Base-by-base conservation (phyloP, 2,113 vertebrate genomes). In the Pluvialis apricaria region DNA sequence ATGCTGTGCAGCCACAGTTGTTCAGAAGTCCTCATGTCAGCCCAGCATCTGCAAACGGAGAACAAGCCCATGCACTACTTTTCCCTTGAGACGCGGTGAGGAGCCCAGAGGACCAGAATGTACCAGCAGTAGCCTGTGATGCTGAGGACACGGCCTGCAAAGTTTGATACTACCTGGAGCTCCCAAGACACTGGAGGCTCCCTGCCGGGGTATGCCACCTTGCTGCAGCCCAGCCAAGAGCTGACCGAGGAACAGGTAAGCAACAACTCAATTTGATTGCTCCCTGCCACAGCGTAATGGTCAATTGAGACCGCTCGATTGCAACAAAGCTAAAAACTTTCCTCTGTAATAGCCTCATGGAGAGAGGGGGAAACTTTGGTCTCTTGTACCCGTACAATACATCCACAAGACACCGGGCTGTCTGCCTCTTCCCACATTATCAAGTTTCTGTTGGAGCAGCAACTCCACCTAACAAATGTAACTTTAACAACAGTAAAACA, bases 401-500 rank as follows among this genome's bases (percentile, higher is more conserved):
- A 57, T 7, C 40, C 24, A 66, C 34, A 5, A 70, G 70, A 62
- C 64, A 34, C 60, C 0, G 16, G 82, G 79, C 77, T 47, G 62
- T 19, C 51, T 78, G 66, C 1, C 3, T 88, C 73, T 88, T 92
- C 84, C 68, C 82, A 44, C 92, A 73, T 80, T 38, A 90, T 95
- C 92, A 96, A 98, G 94, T 97, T 95, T 97, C 78, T 92, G 82
- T 94, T 97, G 97, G 97, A 98, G 96, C 97, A 97, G 96, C 96
- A 96, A 97, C 97, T 98, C 93, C 87, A 97, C 98, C 98, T 98
- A 98, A 98, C 97, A 98, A 98, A 98, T 98, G 98, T 92, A 98
- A 98, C 98, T 98, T 98, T 98, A 97, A 98, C 97, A 98, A 98
- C 98, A 98, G 94, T 98, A 97, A 98, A 98, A 97, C 98, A 98